A percentile compares a stretch with the other conserved stretches of the same genome.
Evolutionary conservation across 2,797 vertebrate genomes (phyloP).

Genomic region (Myotis daubentonii): DNA sequence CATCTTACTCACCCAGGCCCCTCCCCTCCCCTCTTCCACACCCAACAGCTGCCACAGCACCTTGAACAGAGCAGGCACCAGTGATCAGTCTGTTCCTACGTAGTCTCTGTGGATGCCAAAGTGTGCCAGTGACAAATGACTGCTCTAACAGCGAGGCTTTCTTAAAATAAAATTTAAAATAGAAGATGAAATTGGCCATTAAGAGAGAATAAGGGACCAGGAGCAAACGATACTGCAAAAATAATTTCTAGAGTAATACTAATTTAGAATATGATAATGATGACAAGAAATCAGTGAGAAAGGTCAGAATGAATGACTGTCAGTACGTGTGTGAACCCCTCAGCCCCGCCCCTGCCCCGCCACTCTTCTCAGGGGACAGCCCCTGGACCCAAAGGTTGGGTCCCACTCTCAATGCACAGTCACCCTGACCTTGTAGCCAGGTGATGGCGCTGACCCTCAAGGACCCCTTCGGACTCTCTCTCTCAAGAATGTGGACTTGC

Average conservation of each 20-base stretch:
- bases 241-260: neutral
- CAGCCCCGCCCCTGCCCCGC: no score
- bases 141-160: neutral
- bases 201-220: slow-evolving; percentile 2
- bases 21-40: no score
- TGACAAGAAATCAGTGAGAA: neutral
- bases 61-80: neutral
- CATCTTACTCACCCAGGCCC: neutral
- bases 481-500: neutral
- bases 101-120: neutral
- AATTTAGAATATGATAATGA: neutral
- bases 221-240: neutral
- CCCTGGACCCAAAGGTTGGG: neutral
- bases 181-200: slow-evolving; percentile 24
- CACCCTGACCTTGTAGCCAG: neutral
- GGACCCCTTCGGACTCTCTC: neutral
- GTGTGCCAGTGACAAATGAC: neutral
- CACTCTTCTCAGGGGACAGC: neutral
- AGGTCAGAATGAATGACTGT: neutral
- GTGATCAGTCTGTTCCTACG: neutral
- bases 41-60: neutral
- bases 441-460: neutral
- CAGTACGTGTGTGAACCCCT: neutral
- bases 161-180: slow-evolving; percentile 33
- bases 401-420: neutral